Percentiles rank a stretch among this genome's conserved stretches.
Evolutionary conservation across 1,140 invertebrate species (phyloP).

Genomic region (Berghia stephanieae): DNA sequence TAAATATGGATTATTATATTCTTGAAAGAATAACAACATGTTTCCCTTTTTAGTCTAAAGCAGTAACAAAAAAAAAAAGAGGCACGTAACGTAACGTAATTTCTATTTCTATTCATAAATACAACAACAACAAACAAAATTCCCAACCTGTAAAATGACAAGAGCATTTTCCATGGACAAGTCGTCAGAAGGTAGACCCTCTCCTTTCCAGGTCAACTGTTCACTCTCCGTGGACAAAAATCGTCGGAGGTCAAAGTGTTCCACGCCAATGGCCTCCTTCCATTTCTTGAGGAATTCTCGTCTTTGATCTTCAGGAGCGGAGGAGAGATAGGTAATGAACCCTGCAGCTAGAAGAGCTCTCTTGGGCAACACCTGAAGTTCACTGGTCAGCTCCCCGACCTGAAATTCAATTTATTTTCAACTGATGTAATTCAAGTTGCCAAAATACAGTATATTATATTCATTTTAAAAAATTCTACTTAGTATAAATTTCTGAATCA

Average conservation of each 20-base stretch:
- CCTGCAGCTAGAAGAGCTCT: conserved; percentile 78
- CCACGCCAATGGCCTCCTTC: conserved; percentile 68
- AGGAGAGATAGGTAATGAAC: conserved; percentile 80
- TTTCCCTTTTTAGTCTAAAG: neutral
- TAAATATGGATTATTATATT: too few species aligned
- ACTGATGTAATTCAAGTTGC: too few species aligned
- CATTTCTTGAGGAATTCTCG: conserved; percentile 72
- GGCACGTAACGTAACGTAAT: neutral
- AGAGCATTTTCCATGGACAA: conserved; percentile 85
- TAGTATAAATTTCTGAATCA: too few species aligned
- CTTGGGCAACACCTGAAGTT: conserved; percentile 72
- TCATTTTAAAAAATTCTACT: too few species aligned
- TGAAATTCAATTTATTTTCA: too few species aligned
- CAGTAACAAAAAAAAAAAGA: neutral
- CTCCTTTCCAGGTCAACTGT: conserved; percentile 84
- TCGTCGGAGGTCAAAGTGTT: conserved; percentile 75
- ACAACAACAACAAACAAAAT: neutral
- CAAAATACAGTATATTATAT: too few species aligned
- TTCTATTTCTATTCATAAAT: neutral
- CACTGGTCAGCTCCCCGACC: conserved; percentile 62
- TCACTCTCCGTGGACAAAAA: conserved; percentile 82
- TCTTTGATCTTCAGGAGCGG: conserved; percentile 76
- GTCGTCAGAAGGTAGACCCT: conserved; percentile 83
- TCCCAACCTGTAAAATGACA: conserved; percentile 78
- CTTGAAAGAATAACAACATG: too few species aligned